phyloP scores from a whole-genome alignment of 2,888 invertebrate species.

The Cantharis rustica region DNA sequence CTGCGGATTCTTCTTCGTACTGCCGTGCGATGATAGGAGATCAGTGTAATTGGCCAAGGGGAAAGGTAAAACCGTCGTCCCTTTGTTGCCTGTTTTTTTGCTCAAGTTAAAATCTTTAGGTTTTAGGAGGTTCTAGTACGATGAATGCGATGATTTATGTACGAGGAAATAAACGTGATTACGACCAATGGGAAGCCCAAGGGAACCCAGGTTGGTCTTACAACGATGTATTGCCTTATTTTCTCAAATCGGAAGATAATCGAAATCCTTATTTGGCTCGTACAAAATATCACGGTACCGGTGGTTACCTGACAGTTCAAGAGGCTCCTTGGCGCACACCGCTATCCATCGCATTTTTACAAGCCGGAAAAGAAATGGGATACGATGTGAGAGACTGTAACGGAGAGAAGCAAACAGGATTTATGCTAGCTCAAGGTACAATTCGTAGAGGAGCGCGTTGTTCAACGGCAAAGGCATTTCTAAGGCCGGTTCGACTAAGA shows the following conservation, averaged over 20 bases:
- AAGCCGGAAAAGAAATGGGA: slow-evolving; percentile 82
- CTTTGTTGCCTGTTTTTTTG: background rate
- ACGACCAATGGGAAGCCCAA: slow-evolving; percentile 81
- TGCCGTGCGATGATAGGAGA: slow-evolving; percentile 87
- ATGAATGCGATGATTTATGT: slow-evolving; percentile 93
- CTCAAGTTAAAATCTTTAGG: slow-evolving; percentile 37
- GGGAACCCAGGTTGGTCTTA: slow-evolving; percentile 90
- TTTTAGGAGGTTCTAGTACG: slow-evolving; percentile 85
- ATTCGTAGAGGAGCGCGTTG: slow-evolving; percentile 79
- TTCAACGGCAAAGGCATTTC: slow-evolving; percentile 86
- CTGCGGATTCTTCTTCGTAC: slow-evolving; percentile 71
- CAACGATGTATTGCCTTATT: slow-evolving; percentile 80
- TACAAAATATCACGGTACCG: slow-evolving; percentile 76
- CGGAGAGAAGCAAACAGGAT: slow-evolving; percentile 82
- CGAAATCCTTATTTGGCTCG: slow-evolving; percentile 79
- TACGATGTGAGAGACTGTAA: slow-evolving; percentile 76
- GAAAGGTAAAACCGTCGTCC: slow-evolving; percentile 64
- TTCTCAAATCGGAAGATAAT: slow-evolving; percentile 86
- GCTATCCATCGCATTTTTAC: slow-evolving; percentile 78
- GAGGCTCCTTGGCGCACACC: slow-evolving; percentile 85
- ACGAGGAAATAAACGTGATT: slow-evolving; percentile 84
- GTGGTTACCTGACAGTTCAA: slow-evolving; percentile 83
- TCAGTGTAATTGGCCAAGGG: slow-evolving; percentile 90
- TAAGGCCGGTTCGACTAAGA: slow-evolving; percentile 78
- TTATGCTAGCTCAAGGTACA: slow-evolving; percentile 85